These are phyloP conservation scores for Sarcophaga peregrina DNA, from an alignment of 1,140 invertebrate genomes.

Conservation along the genomic window DNA sequence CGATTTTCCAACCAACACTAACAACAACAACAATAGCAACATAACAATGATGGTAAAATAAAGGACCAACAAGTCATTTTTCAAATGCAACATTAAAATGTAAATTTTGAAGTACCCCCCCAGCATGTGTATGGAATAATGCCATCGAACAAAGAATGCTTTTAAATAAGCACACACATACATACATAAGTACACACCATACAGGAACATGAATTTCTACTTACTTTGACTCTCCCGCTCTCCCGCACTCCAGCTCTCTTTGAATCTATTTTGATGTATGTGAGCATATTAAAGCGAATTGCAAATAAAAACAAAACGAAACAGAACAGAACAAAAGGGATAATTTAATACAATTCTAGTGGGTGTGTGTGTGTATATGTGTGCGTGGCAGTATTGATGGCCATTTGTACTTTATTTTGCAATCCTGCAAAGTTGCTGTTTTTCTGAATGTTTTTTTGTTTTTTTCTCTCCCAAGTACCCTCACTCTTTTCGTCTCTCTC, in stretches of 20 bases:
- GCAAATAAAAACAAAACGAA: no score
- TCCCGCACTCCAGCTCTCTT: no score
- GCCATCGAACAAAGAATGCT: no score
- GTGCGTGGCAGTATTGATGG: neutral
- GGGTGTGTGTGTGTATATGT: neutral
- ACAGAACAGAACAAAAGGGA: neutral
- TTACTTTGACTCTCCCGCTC: no score
- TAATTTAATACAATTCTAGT: conserved; percentile 15
- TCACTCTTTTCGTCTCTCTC: no score
- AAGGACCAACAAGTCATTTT: neutral
- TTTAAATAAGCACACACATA: no score
- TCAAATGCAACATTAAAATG: neutral
- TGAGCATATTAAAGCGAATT: neutral
- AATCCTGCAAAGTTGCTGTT: neutral
- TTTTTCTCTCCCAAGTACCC: no score
- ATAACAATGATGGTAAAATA: neutral
- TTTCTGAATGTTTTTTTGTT: no score
- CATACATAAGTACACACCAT: neutral
- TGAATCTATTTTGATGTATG: no score
- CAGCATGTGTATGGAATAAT: neutral
- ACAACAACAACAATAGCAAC: neutral
- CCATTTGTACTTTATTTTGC: neutral
- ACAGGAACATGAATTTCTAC: no score
- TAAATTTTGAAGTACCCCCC: neutral
- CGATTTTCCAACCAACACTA: neutral